Conservation (phyloP, 1,140 invertebrate genomes). For the Physella acuta region DNA sequence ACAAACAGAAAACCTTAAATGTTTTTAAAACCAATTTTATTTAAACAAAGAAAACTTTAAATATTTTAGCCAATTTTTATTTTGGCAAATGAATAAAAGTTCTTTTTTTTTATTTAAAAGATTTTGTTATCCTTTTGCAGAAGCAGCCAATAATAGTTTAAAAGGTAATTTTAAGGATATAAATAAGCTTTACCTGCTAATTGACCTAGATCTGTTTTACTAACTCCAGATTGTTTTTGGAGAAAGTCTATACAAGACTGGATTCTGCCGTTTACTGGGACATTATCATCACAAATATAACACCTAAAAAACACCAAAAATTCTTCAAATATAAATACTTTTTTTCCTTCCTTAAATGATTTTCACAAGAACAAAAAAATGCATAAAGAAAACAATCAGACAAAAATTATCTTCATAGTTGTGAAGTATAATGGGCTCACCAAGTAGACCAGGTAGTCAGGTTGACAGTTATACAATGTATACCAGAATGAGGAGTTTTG, state of each 20-base stretch:
- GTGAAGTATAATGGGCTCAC: constrained; percentile 58
- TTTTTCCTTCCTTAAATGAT: too few species aligned
- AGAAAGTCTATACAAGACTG: constrained; percentile 55
- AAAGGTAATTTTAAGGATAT: background rate
- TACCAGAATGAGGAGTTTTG: constrained; percentile 73
- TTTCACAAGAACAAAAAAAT: background rate
- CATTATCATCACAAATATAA: constrained; percentile 62
- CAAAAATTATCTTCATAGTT: background rate
- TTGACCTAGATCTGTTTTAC: constrained; percentile 28
- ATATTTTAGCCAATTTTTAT: too few species aligned
- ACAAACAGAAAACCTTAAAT: too few species aligned
- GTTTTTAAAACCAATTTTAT: too few species aligned
- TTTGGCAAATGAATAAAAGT: background rate
- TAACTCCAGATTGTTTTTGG: constrained; percentile 41
- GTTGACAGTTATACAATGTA: constrained; percentile 74
- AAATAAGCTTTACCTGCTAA: constrained; percentile 10
- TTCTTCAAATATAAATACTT: too few species aligned
- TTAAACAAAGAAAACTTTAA: too few species aligned
- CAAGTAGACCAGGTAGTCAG: constrained; percentile 73
- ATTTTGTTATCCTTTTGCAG: background rate
- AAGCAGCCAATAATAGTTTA: background rate
- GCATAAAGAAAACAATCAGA: background rate
- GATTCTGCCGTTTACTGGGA: constrained; percentile 50
- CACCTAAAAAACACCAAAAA: too few species aligned
- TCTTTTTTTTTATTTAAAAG: background rate